Base-by-base conservation (phyloP, 2,888 invertebrate species). In the Trichogramma dendrolimi region DNA sequence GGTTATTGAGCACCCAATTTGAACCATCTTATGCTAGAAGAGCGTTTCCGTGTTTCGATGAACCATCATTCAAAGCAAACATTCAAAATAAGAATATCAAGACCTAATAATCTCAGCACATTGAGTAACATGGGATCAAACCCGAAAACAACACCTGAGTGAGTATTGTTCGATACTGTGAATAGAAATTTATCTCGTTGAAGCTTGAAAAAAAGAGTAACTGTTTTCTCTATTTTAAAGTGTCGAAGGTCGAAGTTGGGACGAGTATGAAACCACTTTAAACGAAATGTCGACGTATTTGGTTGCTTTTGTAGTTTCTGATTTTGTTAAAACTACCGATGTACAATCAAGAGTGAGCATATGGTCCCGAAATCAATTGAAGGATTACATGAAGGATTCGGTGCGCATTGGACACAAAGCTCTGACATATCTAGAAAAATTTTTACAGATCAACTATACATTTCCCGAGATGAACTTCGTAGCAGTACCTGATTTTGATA, bases 261-360 rank as follows among this genome's bases (percentile, higher is more conserved):
- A 92, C 71, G 81, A 83, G 46, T 94, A 88, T 73, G 80, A 86
- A 67, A 84, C 84, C 62, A 89, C 91, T 0, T 87, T 90, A 0
- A 87, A 87, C 4, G 2, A 27, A 27, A 96, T 96, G 95, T 93
- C 91, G 2, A 84, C 91, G 0, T 94, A 95, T 72, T 81, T 94
- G 10, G 81, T 92, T 4, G 94, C 93, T 0, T 91, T 91, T 73
- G 83, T 91, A 10, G 87, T 94, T 6, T 83, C 82, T 27, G 83
- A 85, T 66, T 85, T 83, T 38, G 38, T 27, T 0, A 56, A 55
- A 48, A 14, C 6, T 10, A 5, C 54, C 1, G 51, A 39, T 11
- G 1, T 38, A 27, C n/a, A 38, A 5, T 54, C 50, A 1, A 62
- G 39, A 38, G 55, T 66, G 8, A 11, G 46, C 1, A 48, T 58